Evolutionary conservation across 2,888 invertebrate species (phyloP), one percentile per base, ranked within the genome.

Genomic region (Lasioglossum vierecki): DNA sequence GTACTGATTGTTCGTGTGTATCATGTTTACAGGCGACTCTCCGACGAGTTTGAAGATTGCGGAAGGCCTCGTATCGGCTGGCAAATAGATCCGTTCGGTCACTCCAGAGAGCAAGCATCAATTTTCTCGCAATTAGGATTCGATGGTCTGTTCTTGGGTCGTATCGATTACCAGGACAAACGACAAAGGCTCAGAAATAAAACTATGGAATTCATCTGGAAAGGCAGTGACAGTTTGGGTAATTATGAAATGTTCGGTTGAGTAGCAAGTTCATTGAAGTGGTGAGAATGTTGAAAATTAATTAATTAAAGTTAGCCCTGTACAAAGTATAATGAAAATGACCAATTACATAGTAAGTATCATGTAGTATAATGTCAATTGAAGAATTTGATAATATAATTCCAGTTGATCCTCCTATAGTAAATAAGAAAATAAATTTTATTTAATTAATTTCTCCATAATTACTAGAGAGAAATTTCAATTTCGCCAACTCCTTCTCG

Each of bases 91-190:
- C 98, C 98, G 0, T 98, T 98, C 92, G 98, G 98, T 0, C 98
- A 98, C 92, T 98, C 98, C 0, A 95, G 98, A 5, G 98, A 98
- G 95, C 97, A 98, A 96, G 98, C 98, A 0, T 97, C 97, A 0
- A 95, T 98, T 0, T 96, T 98, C 53, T 96, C 98, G 0, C 97
- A 97, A 94, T 97, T 99, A 96, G 99, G 98, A 87, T 99, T 97
- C 93, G 98, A 99, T 93, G 99, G 98, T 0, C 95, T 98, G 87
- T 97, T 99, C 92, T 96, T 99, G 81, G 98, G 98, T 0, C 96
- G 99, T 39, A 96, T 99, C 41, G 99, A 99, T 95, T 98, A 97
- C 94, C 97, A 98, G 93, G 99, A 99, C 93, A 98, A 98, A 94
- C 83, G 83, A 0, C 91, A 95, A 0, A 95, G 99, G 76, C 93